Base-by-base conservation (phyloP, 2,888 invertebrate genomes). In the Acrobasis consociella region DNA sequence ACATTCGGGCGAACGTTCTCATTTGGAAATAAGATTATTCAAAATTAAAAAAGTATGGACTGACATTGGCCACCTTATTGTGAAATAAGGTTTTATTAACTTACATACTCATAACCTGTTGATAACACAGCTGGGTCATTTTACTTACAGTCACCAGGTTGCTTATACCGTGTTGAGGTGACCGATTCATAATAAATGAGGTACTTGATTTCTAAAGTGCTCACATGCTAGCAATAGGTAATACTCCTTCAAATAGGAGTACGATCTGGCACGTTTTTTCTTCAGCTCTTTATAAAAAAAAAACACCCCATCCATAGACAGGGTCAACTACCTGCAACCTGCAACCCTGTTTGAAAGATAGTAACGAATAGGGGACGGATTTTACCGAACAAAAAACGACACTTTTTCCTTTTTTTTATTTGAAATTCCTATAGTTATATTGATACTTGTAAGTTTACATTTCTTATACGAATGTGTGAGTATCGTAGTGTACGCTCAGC, bases 241-340 rank as follows among this genome's bases (percentile, higher is more conserved):
- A 56, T 11, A 16, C 15, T 16, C 39, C 39, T 56, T 42, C 9
- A 50, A 50, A 22, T 11, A 52, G 2, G 22, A 56, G 17, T 31
- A 42, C n/a, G 42, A n/a, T 37, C 49, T 31, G 49, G n/a, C 11
- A 46, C 17, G 49, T 37, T 38, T 59, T 37, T 49, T 49, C 37
- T 59, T 49, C 16, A 49, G 16, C n/a, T 31, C 5, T 49, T 11
- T 37, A 59, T 8, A 49, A 49, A 16, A 58, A 49, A 9, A n/a
- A 7, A 10, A 10, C 16, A 42, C 42, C 56, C 56, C 56, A 7
- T 9, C 16, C 38, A 15, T 60, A 38, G 61, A 60, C 72, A 75
- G 74, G 73, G 73, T 75, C 75, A 73, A 72, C 78, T 79, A 79
- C 79, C 79, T 79, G 79, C 78, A 67, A 79, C 79, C 79, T 79